Evolutionary conservation across 2,888 invertebrate genomes (phyloP).

Genomic region (Noctua pronuba): DNA sequence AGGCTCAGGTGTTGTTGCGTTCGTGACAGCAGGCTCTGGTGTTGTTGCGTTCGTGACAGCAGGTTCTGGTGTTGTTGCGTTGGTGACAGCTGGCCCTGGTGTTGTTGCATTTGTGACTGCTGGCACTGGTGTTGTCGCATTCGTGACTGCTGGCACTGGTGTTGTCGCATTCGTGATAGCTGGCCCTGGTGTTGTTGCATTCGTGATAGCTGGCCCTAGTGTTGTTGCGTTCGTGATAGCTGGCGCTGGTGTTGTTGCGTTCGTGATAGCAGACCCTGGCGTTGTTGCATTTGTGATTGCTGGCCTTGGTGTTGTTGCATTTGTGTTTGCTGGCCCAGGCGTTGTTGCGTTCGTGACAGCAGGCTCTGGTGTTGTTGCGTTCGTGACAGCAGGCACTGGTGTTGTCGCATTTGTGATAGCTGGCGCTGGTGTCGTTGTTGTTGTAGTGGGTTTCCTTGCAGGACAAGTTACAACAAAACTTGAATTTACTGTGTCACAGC

Average conservation of each 20-base stretch:
- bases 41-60: background rate
- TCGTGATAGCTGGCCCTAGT: no score
- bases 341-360: background rate
- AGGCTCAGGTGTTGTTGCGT: no score
- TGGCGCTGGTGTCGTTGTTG: background rate
- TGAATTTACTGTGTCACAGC: conserved; percentile 11
- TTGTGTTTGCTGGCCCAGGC: background rate
- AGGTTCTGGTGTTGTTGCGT: no score
- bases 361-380: background rate
- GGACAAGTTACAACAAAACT: background rate
- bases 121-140: background rate
- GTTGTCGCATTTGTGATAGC: background rate
- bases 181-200: no score
- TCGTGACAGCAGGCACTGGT: background rate
- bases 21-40: no score
- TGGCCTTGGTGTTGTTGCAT: background rate
- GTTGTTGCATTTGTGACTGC: background rate
- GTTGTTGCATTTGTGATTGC: background rate
- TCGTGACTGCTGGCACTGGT: no score
- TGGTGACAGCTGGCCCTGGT: background rate
- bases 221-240: no score
- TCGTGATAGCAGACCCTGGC: background rate
- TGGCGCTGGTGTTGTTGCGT: no score
- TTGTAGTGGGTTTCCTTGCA: background rate
- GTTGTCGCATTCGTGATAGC: no score